A percentile compares a stretch with the other conserved stretches of the same genome.
Evolutionary conservation across 2,113 vertebrate species (phyloP).

Genomic region (Calcarius ornatus): DNA sequence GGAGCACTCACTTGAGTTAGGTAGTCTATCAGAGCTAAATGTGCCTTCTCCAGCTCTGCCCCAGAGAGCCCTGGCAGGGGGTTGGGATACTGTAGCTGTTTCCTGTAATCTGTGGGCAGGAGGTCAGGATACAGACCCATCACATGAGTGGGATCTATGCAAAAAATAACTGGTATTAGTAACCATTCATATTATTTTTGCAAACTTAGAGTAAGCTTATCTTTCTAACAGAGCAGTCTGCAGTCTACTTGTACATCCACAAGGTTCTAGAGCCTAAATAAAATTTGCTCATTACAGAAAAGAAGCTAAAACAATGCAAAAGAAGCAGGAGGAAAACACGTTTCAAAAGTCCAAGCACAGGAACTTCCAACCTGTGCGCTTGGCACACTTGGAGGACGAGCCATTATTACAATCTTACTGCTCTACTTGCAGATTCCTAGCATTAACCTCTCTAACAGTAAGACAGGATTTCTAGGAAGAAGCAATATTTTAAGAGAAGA

Average conservation of each 20-base stretch:
- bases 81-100: conserved; percentile 96
- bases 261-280: neutral
- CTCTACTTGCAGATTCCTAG: neutral
- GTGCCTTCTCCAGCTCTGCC: conserved; percentile 93
- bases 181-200: neutral
- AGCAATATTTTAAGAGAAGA: neutral
- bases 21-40: conserved; percentile 96
- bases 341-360: neutral
- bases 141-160: conserved; percentile 93
- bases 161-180: conserved; percentile 34
- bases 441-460: neutral
- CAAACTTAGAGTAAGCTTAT: neutral
- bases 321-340: neutral
- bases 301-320: neutral
- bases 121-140: conserved; percentile 97
- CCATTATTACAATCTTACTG: neutral
- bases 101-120: conserved; percentile 92
- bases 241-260: neutral
- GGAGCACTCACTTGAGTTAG: conserved; percentile 85
- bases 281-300: neutral
- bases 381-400: neutral
- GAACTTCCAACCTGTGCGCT: neutral
- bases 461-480: neutral
- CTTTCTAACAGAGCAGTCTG: neutral
- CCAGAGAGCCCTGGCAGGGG: conserved; percentile 88